Base-by-base conservation (phyloP, 2,113 vertebrate species). In the Calidris pygmaea region DNA sequence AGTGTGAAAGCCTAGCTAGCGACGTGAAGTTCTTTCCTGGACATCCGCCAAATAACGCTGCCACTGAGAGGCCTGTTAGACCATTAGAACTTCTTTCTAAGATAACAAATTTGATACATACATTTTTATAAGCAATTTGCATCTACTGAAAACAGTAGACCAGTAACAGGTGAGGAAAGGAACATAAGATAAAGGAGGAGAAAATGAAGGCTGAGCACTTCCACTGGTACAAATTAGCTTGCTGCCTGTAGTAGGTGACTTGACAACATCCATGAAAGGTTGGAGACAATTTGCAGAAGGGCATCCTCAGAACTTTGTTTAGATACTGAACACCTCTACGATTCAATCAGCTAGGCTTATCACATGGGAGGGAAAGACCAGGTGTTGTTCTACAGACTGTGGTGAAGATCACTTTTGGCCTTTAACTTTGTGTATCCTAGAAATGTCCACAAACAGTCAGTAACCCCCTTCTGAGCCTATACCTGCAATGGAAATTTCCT, bases 401-500 rank as follows among this genome's bases (percentile, higher is more conserved):
- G 52, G 13, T 15, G 22, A 84, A 62, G 70, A 35, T 35, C 45
- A 24, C 21, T 70, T 52, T 52, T 39, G 43, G 21, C 19, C 39
- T 70, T 43, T 22, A 47, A 24, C 55, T 23, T 58, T 14, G 1
- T 0, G 5, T 30, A 2, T 29, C 47, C 65, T 60, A n/a, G 4
- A 56, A 67, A 7, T 24, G 50, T 32, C 43, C 47, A 35, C 35
- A 43, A 5, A 4, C 39, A 50, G 37, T 7, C 0, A 0, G 20
- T 81, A 87, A 82, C 24, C 34, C 48, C 6, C 0, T 53, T 68
- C 41, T 65, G 45, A 79, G 24, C 22, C 52, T 24, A 1, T 5
- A 50, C 17, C n/a, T 66, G 58, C 39, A 72, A 70, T 48, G 39
- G 53, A 87, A 87, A 82, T 60, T 66, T 79, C 91, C 39, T 85